Evolutionary conservation across 2,797 vertebrate genomes (phyloP), one percentile per base, ranked within the genome.

Genomic region (Eulemur mongoz): DNA sequence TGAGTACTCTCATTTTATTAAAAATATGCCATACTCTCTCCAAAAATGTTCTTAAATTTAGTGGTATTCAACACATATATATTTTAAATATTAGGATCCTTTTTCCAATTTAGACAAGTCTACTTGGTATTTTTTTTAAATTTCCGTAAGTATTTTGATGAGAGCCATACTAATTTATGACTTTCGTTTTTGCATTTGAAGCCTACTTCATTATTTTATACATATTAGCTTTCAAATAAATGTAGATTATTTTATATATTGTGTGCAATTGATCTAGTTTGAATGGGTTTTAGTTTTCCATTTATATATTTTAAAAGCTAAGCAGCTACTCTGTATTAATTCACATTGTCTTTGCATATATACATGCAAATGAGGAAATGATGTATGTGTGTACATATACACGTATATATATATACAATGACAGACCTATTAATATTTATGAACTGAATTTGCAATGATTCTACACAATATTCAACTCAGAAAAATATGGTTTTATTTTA

Each of bases 351-450:
- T 96, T 97, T 78, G 88, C 40, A 92, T 92, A 96, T 73, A 92
- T 84, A 79, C 69, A 96, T 95, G 81, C 61, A 93, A 97, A 95
- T 93, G 17, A 95, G 76, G 50, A 91, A 94, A 69, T 93, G 57
- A 93, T 89, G 11, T 80, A 78, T 95, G 17, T 75, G 4, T 75
- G 4, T 67, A 14, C 7, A 65, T 79, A n/a, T 48, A 9, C 7
- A 7, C 43, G 54, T 40, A 40, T 81, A 52, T 5, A 75, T 70
- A 61, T 69, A 75, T 82, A 30, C 43, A 95, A 11, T 75, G 73
- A 82, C 86, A 95, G 54, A 75, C 1, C 14, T 94, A 96, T 97
- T 96, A 89, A 95, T 97, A 98, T 95, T 96, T 96, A 96, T 96
- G 65, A 95, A 67, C 40, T 27, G 89, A 78, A 89, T 93, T 96